Percentiles rank a stretch among this genome's conserved stretches.
phyloP scores from a whole-genome alignment of 2,113 vertebrate genomes.

The Beaufortia kweichowensis region DNA sequence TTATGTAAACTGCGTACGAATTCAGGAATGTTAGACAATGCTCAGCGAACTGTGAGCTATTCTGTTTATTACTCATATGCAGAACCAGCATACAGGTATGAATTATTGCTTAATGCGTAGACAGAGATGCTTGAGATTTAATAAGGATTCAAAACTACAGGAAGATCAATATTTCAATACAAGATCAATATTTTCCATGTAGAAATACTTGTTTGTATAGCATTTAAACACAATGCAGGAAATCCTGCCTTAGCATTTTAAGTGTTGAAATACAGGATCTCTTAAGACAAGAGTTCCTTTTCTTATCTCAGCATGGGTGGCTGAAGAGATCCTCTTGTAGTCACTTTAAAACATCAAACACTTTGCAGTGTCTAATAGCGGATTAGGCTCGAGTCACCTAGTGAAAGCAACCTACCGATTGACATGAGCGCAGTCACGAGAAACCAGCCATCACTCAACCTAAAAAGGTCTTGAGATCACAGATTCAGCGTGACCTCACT shows the following conservation, averaged over 20 bases:
- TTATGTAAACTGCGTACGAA: slow-evolving; percentile 16
- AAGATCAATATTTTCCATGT: no score
- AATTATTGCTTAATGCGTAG: slow-evolving; percentile 29
- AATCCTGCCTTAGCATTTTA: slow-evolving; percentile 6
- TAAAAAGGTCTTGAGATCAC: slow-evolving; percentile 9
- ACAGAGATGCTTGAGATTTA: not conserved
- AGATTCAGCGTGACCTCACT: slow-evolving; percentile 4
- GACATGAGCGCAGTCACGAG: slow-evolving; percentile 30
- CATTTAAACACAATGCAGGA: not conserved
- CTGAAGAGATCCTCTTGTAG: slow-evolving; percentile 34
- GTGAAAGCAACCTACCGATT: slow-evolving; percentile 29
- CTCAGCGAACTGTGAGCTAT: slow-evolving; percentile 36
- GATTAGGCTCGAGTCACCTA: slow-evolving; percentile 40
- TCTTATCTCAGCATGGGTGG: slow-evolving; percentile 28
- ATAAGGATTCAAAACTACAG: slow-evolving; percentile 9
- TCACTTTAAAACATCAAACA: slow-evolving; percentile 49
- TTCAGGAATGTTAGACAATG: slow-evolving; percentile 31
- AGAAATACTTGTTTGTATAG: not conserved
- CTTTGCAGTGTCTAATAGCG: slow-evolving; percentile 25
- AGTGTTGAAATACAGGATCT: slow-evolving; percentile 3
- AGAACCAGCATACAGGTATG: slow-evolving; percentile 35
- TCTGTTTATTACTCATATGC: not conserved
- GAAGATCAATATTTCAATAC: no score
- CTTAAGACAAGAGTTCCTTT: slow-evolving; percentile 21
- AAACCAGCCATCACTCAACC: slow-evolving; percentile 19